These are phyloP conservation scores for Phoenicopterus ruber DNA, from an alignment of 2,113 vertebrate species.

Conservation along the genomic window DNA sequence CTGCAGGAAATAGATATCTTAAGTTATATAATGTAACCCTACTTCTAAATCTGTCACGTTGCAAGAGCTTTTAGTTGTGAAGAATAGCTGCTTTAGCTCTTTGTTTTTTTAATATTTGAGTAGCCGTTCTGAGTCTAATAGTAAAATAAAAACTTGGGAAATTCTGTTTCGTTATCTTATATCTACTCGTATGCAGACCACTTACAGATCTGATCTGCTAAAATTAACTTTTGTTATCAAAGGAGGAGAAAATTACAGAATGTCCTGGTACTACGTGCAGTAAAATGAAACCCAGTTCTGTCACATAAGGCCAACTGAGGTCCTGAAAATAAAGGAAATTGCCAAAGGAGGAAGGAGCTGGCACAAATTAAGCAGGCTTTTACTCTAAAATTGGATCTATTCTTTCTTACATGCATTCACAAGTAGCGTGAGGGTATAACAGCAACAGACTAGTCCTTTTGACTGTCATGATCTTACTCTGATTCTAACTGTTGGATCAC, in stretches of 20 bases:
- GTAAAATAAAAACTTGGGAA: neutral
- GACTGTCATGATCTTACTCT: neutral
- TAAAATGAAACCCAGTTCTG: neutral
- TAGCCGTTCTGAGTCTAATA: neutral
- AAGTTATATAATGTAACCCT: neutral
- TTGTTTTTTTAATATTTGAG: neutral
- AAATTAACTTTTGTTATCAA: conserved; percentile 7
- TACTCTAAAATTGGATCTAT: neutral
- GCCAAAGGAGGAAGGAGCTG: neutral
- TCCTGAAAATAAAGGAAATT: conserved; percentile 25
- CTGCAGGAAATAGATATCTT: neutral
- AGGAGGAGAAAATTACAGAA: conserved; percentile 24
- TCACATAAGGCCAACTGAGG: neutral
- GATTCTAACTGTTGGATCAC: neutral
- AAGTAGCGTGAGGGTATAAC: neutral
- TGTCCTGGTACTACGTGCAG: neutral
- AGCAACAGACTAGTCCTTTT: neutral
- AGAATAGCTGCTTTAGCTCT: neutral
- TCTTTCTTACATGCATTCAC: neutral
- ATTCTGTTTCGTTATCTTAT: neutral
- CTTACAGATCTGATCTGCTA: neutral
- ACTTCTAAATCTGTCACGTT: neutral
- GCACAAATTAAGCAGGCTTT: neutral
- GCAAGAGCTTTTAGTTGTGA: neutral
- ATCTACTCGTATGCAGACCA: neutral